Base-by-base conservation (phyloP, 2,113 vertebrate species). In the Seriola dumerili region DNA sequence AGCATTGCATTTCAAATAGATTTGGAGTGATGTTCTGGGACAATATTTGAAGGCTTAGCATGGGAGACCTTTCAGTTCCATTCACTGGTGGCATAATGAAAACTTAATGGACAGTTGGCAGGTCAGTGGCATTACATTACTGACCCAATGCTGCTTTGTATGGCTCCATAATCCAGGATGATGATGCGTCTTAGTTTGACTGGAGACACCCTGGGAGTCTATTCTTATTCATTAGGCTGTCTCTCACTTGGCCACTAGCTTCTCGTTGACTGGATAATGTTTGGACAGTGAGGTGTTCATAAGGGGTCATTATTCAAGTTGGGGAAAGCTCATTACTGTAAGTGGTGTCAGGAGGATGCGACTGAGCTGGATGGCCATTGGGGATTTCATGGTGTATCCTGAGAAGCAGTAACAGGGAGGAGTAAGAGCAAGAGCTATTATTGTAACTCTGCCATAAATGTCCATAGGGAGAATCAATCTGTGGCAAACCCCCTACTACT, bases 81-180 rank as follows among this genome's bases (percentile, higher is more conserved):
- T 75, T 87, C 87, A 46, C 50, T 74, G 48, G 40, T 23, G 55
- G 34, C 72, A 36, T 88, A 80, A 93, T 93, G 80, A 90, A 91
- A 90, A 86, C 61, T 88, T 90, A 89, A 91, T 88, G 86, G 87
- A 82, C 67, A 63, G 65, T 76, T 75, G 62, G 67, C 67, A 75
- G 75, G 68, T 74, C 40, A 44, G 76, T 34, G 73, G 86, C 80
- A 70, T 75, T 76, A 62, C 2, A 32, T 80, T 87, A 58, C 65
- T 78, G 80, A 75, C 71, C 69, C 70, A 14, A 13, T 12, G 46
- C 59, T 68, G 52, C 78, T 70, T 75, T 50, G 77, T 40, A 14
- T 54, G 72, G 25, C 78, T 81, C 69, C 32, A 55, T 81, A 76
- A 69, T 71, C 54, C 68, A 50, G 64, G 29, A 50, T n/a, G 62